Conservation (phyloP, 2,113 vertebrate genomes). For the Rana temporaria region DNA sequence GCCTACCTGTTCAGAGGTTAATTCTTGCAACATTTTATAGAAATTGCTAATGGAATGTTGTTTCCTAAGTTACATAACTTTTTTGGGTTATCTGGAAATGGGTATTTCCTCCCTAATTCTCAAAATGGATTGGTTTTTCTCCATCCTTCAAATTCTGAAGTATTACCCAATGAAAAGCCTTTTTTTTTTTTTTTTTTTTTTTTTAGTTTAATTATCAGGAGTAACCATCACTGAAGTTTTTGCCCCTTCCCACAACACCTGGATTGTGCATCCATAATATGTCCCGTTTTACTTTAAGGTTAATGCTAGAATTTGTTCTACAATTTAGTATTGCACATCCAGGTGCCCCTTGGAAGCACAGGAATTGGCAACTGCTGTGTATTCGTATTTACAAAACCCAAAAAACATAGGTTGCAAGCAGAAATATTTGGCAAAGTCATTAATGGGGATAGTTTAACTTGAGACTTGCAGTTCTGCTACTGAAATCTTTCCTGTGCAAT, state of each 20-base stretch:
- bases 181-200: too few relatives aligned
- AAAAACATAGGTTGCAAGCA: constrained; percentile 35
- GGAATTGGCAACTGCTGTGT: constrained; percentile 1
- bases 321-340: constrained; percentile 6
- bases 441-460: constrained; percentile 11
- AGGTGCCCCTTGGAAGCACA: constrained; percentile 13
- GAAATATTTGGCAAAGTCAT: constrained; percentile 14
- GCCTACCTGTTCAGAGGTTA: constrained; percentile 70
- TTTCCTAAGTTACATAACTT: too few relatives aligned
- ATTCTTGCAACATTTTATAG: constrained; percentile 79
- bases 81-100: too few relatives aligned
- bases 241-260: constrained; percentile 31
- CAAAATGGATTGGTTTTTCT: too few relatives aligned
- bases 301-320: not conserved
- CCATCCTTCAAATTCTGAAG: too few relatives aligned
- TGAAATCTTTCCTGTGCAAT: constrained; percentile 2
- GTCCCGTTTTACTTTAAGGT: not conserved
- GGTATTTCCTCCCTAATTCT: too few relatives aligned
- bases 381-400: not conserved
- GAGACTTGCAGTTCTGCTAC: constrained; percentile 8
- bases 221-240: constrained; percentile 71
- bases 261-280: constrained; percentile 18
- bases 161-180: too few relatives aligned
- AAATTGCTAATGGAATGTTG: not conserved
- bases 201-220: constrained; percentile 45